phyloP scores from a whole-genome alignment of 1,140 invertebrate species.

The Heterodera carotae region DNA sequence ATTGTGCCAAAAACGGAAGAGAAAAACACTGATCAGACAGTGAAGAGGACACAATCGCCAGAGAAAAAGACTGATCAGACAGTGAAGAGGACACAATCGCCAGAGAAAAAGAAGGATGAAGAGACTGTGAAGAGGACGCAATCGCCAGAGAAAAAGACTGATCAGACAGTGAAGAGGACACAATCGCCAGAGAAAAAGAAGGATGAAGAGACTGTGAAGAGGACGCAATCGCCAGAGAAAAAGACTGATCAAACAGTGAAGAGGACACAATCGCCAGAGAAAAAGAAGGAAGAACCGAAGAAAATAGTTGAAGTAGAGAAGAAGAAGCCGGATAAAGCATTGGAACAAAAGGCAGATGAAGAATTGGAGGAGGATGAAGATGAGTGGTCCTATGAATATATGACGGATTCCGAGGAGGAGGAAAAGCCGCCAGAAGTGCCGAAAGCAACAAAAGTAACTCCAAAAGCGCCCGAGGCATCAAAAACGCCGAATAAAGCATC shows the following conservation, averaged over 20 bases:
- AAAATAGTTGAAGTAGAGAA: conserved; percentile 6
- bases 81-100: conserved; percentile 2
- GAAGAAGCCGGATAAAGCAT: neutral
- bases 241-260: neutral
- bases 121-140: neutral
- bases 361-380: neutral
- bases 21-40: neutral
- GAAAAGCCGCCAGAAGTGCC: neutral
- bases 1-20: neutral
- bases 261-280: neutral
- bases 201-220: neutral
- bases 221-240: neutral
- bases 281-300: neutral
- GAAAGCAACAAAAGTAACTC: neutral
- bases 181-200: neutral
- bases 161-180: neutral
- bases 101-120: conserved; percentile 9
- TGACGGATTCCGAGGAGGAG: neutral
- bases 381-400: neutral
- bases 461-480: neutral
- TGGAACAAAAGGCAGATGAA: neutral
- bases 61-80: neutral
- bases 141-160: conserved; percentile 4
- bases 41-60: neutral
- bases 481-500: neutral